Evolutionary conservation across 2,113 vertebrate species (phyloP).

Genomic region (Odocoileus virginianus): DNA sequence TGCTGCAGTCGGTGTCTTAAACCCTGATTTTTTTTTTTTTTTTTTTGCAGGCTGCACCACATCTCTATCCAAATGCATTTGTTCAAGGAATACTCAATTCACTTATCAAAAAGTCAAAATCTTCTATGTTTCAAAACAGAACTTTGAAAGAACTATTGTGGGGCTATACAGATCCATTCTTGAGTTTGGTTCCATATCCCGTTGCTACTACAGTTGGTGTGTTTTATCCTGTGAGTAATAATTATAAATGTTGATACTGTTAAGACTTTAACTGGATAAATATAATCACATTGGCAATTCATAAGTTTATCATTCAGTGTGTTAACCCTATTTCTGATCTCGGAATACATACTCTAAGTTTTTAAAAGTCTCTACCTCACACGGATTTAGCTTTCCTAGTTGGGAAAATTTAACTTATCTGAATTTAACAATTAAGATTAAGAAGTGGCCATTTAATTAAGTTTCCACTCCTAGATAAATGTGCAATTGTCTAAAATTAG

Average conservation of each 20-base stretch:
- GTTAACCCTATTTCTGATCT: background rate
- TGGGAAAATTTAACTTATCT: background rate
- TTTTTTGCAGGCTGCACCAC: constrained; percentile 82
- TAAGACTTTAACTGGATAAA: background rate
- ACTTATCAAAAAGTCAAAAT: constrained; percentile 77
- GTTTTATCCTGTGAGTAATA: constrained; percentile 86
- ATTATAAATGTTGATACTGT: background rate
- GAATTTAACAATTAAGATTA: background rate
- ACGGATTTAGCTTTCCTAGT: background rate
- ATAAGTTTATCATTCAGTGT: background rate
- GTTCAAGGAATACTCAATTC: constrained; percentile 71
- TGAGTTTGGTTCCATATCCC: constrained; percentile 66
- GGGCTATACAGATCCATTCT: constrained; percentile 90
- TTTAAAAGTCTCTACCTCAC: background rate
- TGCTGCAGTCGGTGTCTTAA: background rate
- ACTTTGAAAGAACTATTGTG: constrained; percentile 90
- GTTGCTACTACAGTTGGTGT: constrained; percentile 76
- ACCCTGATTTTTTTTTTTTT: background rate
- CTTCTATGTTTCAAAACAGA: constrained; percentile 87
- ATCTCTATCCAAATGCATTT: constrained; percentile 19
- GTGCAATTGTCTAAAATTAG: background rate
- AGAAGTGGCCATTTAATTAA: background rate
- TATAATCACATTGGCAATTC: background rate
- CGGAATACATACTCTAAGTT: background rate
- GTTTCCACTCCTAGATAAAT: background rate